These are phyloP conservation scores for Phoronis australis DNA, from an alignment of 2,888 invertebrate species.

Conservation along the genomic window DNA sequence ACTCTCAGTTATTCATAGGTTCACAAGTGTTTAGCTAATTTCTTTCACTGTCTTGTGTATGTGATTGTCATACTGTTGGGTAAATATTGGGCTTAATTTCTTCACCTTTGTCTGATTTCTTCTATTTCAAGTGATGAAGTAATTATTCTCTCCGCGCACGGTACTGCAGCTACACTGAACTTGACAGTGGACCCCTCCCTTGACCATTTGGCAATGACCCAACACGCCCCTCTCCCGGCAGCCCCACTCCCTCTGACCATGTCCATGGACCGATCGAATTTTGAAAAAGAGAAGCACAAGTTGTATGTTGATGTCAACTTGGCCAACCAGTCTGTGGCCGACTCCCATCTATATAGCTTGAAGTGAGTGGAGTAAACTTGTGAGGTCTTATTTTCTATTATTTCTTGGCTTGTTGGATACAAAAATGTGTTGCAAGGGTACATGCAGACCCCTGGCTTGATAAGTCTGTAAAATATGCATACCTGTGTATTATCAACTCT, in stretches of 20 bases:
- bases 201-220: constrained; percentile 6
- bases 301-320: constrained; percentile 45
- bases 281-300: constrained; percentile 19
- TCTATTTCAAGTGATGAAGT: constrained; percentile 75
- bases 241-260: constrained; percentile 8
- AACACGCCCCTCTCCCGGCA: constrained; percentile 10
- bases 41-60: neutral
- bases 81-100: neutral
- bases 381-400: too few species aligned
- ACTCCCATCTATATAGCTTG: neutral
- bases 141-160: constrained; percentile 86
- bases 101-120: neutral
- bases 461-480: too few species aligned
- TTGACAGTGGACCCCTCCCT: constrained; percentile 23
- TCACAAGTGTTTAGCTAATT: neutral
- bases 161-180: constrained; percentile 78
- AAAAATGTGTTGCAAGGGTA: neutral
- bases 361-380: too few species aligned
- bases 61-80: neutral
- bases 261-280: constrained; percentile 13
- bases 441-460: constrained; percentile 1
- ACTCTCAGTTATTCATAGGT: neutral
- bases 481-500: too few species aligned
- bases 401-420: too few species aligned
- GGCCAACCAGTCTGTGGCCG: constrained; percentile 31